A percentile compares a stretch with the other conserved stretches of the same genome.
phyloP scores from a whole-genome alignment of 2,888 invertebrate genomes.

The Masnerella sp. region DNA sequence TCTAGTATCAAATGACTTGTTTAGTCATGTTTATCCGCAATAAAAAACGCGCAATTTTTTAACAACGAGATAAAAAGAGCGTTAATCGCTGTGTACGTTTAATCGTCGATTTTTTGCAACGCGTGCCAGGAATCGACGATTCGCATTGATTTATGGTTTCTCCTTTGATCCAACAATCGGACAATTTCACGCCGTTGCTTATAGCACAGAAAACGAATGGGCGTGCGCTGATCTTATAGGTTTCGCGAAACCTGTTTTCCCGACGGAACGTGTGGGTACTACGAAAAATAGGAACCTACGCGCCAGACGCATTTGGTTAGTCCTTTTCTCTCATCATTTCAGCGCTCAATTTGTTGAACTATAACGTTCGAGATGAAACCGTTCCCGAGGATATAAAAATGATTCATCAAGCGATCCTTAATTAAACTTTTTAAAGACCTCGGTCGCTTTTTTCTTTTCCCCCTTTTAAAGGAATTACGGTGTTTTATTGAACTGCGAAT shows the following conservation, averaged over 20 bases:
- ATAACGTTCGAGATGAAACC: too few relatives aligned
- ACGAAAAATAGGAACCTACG: constrained; percentile 57
- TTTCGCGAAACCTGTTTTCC: constrained; percentile 57
- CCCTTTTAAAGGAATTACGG: constrained; percentile 5
- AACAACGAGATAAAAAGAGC: too few relatives aligned
- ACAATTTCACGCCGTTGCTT: constrained; percentile 49
- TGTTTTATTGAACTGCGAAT: constrained; percentile 25
- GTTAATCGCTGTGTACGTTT: too few relatives aligned
- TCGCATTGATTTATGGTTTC: constrained; percentile 32
- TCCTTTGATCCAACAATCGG: constrained; percentile 31
- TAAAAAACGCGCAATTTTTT: too few relatives aligned
- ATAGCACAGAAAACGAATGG: constrained; percentile 48
- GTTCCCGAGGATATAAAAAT: too few relatives aligned
- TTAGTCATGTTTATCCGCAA: neutral
- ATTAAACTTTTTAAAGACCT: too few relatives aligned
- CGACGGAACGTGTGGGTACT: constrained; percentile 50
- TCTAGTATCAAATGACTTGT: too few relatives aligned
- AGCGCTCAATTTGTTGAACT: constrained; percentile 11
- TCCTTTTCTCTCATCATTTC: constrained; percentile 39
- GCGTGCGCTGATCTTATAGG: constrained; percentile 50
- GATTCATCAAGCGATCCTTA: too few relatives aligned
- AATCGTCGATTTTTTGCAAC: neutral
- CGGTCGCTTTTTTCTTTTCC: neutral
- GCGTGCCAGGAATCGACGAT: neutral
- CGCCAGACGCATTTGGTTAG: constrained; percentile 52